Percentiles rank a stretch among this genome's conserved stretches.
phyloP scores from a whole-genome alignment of 2,113 vertebrate species.

The Siniperca knerii region DNA sequence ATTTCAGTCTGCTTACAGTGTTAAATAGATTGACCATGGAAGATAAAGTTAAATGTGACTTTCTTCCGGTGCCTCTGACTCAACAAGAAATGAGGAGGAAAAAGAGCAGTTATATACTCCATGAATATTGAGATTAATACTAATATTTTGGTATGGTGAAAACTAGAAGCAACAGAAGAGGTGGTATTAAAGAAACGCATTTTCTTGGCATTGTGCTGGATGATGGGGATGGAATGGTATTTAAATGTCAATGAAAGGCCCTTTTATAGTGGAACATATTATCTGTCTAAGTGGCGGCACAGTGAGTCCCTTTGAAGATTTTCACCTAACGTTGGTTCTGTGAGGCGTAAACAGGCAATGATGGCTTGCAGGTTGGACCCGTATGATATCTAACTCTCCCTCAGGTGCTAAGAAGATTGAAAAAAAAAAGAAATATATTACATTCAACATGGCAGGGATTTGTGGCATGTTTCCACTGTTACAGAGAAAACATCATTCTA shows the following conservation, averaged over 20 bases:
- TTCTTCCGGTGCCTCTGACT: slow-evolving; percentile 55
- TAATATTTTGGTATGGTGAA: slow-evolving; percentile 53
- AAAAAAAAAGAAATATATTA: slow-evolving; percentile 23
- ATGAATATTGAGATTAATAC: slow-evolving; percentile 47
- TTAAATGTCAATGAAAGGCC: slow-evolving; percentile 68
- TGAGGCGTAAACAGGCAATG: slow-evolving; percentile 50
- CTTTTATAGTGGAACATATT: slow-evolving; percentile 60
- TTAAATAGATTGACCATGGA: slow-evolving; percentile 78
- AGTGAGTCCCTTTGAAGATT: slow-evolving; percentile 60
- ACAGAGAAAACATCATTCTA: slow-evolving; percentile 57
- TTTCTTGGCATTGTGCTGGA: slow-evolving; percentile 50
- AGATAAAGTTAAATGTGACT: slow-evolving; percentile 76
- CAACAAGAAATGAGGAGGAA: slow-evolving; percentile 52
- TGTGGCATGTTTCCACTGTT: slow-evolving; percentile 44
- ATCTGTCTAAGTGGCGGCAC: slow-evolving; percentile 52
- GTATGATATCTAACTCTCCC: slow-evolving; percentile 47
- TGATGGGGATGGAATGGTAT: slow-evolving; percentile 54
- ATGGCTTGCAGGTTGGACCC: slow-evolving; percentile 40
- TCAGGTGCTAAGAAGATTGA: slow-evolving; percentile 42
- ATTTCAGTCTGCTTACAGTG: slow-evolving; percentile 69
- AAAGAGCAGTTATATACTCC: slow-evolving; percentile 49
- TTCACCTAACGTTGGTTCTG: slow-evolving; percentile 44
- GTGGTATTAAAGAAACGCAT: slow-evolving; percentile 44
- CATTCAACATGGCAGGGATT: slow-evolving; percentile 51
- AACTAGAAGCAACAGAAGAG: slow-evolving; percentile 39